Evolutionary conservation across 2,113 vertebrate genomes (phyloP), one percentile per base, ranked within the genome.

Genomic region (Anser brachyrhynchus): DNA sequence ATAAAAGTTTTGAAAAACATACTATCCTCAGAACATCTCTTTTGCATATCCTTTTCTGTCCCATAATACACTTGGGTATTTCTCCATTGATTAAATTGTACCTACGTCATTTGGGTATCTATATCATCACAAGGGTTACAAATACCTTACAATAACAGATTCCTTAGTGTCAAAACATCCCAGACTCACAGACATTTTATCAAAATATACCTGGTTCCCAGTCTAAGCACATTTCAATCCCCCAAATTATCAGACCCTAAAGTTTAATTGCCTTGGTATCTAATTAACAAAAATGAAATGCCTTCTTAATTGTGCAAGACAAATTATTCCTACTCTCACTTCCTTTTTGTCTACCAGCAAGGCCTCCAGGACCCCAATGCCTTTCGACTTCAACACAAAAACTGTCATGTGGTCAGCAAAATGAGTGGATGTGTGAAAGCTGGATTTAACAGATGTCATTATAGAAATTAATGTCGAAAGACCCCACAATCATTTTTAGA

Each of bases 401-500:
- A 3, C 12, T 39, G 41, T 33, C 43, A 59, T 22, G 21, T 67
- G 16, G 31, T 70, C 57, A 71, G 39, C 10, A 83, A 21, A 81
- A 71, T 52, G 26, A 26, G 2, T 26, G 17, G 7, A 43, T 15
- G 13, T 54, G 35, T 39, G 20, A 54, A 77, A 81, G 0, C 7
- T 72, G 29, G 12, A 79, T 76, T 88, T 69, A 80, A 61, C 4
- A 3, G 14, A 33, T 25, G 29, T 10, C 41, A 35, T 67, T 58
- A 67, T 3, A 87, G 22, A 65, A 87, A 57, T 69, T 29, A 46
- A 3, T 5, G 37, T 11, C 77, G 17, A 43, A 80, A 59, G 37
- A 8, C 0, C 0, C 37, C 29, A 58, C 2, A 43, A 26, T 43
- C 4, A 4, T 51, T 44, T 81, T 29, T 39, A 72, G 13, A 37